Evolutionary conservation across 92 coral and sea anemone species (phyloP).

Genomic region (Paragorgia papillata): DNA sequence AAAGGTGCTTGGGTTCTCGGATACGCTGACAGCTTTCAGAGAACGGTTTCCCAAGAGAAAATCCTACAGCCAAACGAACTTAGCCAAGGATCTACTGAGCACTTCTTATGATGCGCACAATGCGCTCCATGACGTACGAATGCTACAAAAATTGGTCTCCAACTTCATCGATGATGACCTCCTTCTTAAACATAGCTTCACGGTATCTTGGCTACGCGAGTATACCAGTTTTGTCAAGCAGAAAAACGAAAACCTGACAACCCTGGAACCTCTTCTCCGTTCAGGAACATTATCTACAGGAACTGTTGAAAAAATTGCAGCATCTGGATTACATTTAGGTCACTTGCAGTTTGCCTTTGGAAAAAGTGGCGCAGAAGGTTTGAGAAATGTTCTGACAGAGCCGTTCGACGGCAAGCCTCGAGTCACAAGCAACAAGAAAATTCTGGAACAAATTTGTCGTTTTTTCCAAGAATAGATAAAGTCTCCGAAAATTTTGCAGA

Average conservation of each 20-base stretch:
- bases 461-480: conserved; percentile 30
- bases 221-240: conserved; percentile 27
- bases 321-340: conserved; percentile 49
- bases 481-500: too few species aligned
- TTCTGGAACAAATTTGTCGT: conserved; percentile 48
- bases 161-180: conserved; percentile 42
- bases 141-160: conserved; percentile 53
- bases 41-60: conserved; percentile 60
- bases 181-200: conserved; percentile 61
- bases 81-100: conserved; percentile 58
- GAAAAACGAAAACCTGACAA: conserved; percentile 43
- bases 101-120: conserved; percentile 63
- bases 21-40: conserved; percentile 62
- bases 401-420: conserved; percentile 55
- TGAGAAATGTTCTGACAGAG: conserved; percentile 46
- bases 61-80: conserved; percentile 52
- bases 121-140: conserved; percentile 57
- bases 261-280: conserved; percentile 46
- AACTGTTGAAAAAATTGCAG: conserved; percentile 59
- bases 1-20: conserved; percentile 56
- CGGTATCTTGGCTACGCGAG: conserved; percentile 49
- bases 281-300: conserved; percentile 49
- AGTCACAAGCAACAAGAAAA: conserved; percentile 55
- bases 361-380: conserved; percentile 51
- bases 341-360: conserved; percentile 55